Base-by-base conservation (phyloP, 2,797 vertebrate species). In the Oceanodroma leucorhoa region DNA sequence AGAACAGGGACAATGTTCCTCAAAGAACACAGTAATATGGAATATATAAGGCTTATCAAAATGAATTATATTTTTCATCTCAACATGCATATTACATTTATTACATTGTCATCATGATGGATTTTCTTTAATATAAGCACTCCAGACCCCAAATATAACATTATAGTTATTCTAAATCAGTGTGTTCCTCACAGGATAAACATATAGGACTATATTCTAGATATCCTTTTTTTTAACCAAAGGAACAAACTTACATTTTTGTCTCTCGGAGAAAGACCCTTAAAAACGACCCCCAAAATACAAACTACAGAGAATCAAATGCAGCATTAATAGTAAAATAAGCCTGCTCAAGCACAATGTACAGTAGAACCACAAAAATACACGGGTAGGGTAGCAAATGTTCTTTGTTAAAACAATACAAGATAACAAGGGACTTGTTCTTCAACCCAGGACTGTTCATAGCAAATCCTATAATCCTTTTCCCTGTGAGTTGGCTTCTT, bases 1-100 rank as follows among this genome's bases (percentile, higher is more conserved):
- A 96, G 93, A 95, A 94, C 89, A 96, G 96, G 94, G 95, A 95
- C 93, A 95, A 96, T 96, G 95, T 72, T 95, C 94, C 89, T 94
- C 91, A 97, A 89, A 96, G 86, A 95, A 96, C 91, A 96, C 76
- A 89, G 79, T 90, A 94, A 92, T 94, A 95, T 91, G 94, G 92
- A 84, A 76, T 94, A 94, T 89, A 94, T 65, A 94, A 93, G 15
- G 55, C 81, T 95, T 95, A 94, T 85, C 86, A 93, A 94, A 97
- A 92, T 93, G 90, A 95, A 93, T 88, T 88, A 61, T n/a, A 87
- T 89, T 96, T 96, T 95, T 95, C 95, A 96, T 96, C 87, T 95
- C 64, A 5, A 94, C 93, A 96, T 96, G 95, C 95, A 96, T 84
- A 97, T 96, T 94, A 93, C 94, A 95, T 96, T 95, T 93, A 94